Evolutionary conservation across 2,113 vertebrate genomes (phyloP), one percentile per base, ranked within the genome.

Genomic region (Sturnira hondurensis): DNA sequence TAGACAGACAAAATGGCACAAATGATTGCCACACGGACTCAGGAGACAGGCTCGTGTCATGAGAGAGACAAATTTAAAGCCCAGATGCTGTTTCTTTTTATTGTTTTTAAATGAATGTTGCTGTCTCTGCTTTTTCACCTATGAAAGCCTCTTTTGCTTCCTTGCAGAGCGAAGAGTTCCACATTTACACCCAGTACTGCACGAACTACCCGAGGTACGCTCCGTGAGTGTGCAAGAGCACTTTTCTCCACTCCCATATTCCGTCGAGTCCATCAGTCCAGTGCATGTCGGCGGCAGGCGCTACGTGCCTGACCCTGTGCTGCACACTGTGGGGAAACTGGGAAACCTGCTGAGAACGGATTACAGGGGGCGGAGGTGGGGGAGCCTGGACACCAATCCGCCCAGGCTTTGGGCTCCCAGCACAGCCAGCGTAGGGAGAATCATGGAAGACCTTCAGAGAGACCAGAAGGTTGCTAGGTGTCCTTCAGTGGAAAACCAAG

Each of bases 171-270:
- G 99, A 99, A 99, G 99, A 99, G 85, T 99, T 99, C 98, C 99
- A 99, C 97, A 99, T 99, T 96, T 99, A 99, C 80, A 99, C 99
- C 0, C 99, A 99, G 97, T 99, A 99, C 96, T 99, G 99, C 98
- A 99, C 99, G 86, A 99, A 99, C 98, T 99, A 99, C 84, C 99
- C 99, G 78, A 99, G 99, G 99, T 99, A 99, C 10, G 98, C 47
- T 33, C 73, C 14, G 0, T 2, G 38, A 24, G 10, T 3, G 31
- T 3, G 3, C 20, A 1, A 22, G 5, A 2, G 3, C 16, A 13
- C 50, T 63, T 28, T 6, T 11, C 10, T 17, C 19, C 17, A 1
- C 12, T 50, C 36, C 12, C 13, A 0, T 7, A 2, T 5, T 1
- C 45, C 33, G 54, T n/a, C 4, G 1, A 33, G 52, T 13, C 13